A percentile compares a stretch with the other conserved stretches of the same genome.
Evolutionary conservation across 2,888 invertebrate genomes (phyloP).

Genomic region (Meghimatium bilineatum): DNA sequence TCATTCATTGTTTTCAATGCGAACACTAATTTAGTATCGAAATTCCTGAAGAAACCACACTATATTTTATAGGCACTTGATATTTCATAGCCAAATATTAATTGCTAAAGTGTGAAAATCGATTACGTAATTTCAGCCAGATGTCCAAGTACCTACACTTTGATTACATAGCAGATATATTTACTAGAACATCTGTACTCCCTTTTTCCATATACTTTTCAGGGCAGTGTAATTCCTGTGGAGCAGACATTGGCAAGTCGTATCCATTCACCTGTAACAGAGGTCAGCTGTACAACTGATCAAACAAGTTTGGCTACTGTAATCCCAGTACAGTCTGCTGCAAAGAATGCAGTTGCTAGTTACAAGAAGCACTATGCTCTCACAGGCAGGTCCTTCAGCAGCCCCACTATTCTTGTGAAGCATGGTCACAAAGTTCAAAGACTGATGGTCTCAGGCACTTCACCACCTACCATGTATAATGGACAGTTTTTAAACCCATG

Average conservation of each 20-base stretch:
- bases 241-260: conserved; percentile 62
- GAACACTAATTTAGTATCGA: no score
- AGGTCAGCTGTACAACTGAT: conserved; percentile 53
- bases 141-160: no score
- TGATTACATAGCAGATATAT: neutral
- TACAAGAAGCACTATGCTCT: conserved; percentile 59
- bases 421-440: conserved; percentile 72
- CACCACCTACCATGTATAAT: conserved; percentile 53
- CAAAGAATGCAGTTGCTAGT: conserved; percentile 59
- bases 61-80: no score
- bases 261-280: conserved; percentile 57
- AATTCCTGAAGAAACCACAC: no score
- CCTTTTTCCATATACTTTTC: conserved; percentile 53
- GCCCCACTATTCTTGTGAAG: conserved; percentile 68
- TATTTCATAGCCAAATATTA: no score
- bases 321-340: conserved; percentile 56
- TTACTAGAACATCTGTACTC: neutral
- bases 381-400: conserved; percentile 64
- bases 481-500: conserved; percentile 46
- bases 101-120: no score
- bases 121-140: no score
- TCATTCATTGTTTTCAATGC: no score
- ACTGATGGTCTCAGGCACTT: conserved; percentile 67
- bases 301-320: conserved; percentile 57
- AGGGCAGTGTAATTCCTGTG: conserved; percentile 70